A percentile compares a stretch with the other conserved stretches of the same genome.
phyloP scores from a whole-genome alignment of 2,797 vertebrate species.

The Myotis findleyi region DNA sequence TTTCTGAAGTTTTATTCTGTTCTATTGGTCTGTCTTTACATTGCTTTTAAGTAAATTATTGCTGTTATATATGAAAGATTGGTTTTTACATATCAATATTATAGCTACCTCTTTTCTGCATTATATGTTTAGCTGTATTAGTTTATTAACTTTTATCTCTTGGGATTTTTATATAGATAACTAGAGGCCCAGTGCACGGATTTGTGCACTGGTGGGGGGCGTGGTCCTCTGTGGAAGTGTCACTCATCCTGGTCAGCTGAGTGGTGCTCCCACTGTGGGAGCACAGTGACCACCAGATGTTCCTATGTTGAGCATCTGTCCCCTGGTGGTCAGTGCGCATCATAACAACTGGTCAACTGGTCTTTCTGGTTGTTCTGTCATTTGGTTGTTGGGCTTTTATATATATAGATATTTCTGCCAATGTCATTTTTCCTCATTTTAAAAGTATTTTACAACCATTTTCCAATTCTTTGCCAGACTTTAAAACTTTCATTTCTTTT shows the following conservation, averaged over 20 bases:
- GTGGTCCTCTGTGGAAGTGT: no score
- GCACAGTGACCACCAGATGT: no score
- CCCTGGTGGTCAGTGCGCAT: no score
- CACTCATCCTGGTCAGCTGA: no score
- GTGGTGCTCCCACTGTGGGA: no score
- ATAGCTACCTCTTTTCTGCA: not conserved
- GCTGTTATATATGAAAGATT: not conserved
- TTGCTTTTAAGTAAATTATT: slow-evolving; percentile 26
- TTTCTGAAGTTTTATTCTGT: not conserved
- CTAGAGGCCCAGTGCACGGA: no score
- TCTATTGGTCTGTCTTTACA: not conserved
- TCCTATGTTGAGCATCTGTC: no score
- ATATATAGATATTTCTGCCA: not conserved
- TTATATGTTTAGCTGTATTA: not conserved
- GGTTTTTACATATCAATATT: not conserved
- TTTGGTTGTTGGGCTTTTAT: no score
- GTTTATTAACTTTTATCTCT: not conserved
- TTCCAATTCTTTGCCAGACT: not conserved
- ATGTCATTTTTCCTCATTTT: not conserved
- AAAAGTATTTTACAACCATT: not conserved
- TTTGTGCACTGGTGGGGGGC: no score
- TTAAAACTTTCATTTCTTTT: not conserved
- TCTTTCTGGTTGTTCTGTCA: no score
- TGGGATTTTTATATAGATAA: not conserved
- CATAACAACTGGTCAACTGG: no score